Evolutionary conservation across 2,797 vertebrate species (phyloP), one percentile per base, ranked within the genome.

Genomic region (Pseudomugil gertrudae): DNA sequence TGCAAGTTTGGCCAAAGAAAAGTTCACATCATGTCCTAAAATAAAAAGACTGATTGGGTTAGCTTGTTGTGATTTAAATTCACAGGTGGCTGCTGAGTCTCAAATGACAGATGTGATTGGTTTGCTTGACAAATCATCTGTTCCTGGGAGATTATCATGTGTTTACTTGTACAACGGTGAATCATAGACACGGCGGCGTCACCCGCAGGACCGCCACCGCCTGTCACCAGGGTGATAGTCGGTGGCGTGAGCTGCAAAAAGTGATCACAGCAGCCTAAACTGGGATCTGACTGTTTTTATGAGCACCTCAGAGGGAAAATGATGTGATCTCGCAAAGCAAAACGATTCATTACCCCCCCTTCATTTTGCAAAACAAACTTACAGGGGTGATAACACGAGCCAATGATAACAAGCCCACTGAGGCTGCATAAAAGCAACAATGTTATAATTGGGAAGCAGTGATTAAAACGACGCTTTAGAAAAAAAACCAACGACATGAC

Each of bases 191-290:
- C 51, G 7, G 63, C 6, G 32, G 69, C 8, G 21, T 67, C 66
- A 65, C 79, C 84, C 72, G 10, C 3, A 66, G 70, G 88, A 83
- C 53, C 9, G 35, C 54, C 47, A 0, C 69, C 7, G 75, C 62
- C 78, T 68, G 74, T 84, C 76, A 77, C 60, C 68, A 29, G 62
- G 72, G 66, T 38, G 74, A 86, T 65, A 81, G 74, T 82, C 60
- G 51, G 11, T n/a, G 63, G 67, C 58, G 65, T 40, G 60, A 70
- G 72, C 69, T 27, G 66, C 56, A 48, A 58, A 72, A 51, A 62
- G 73, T 74, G 84, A 90, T 89, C 81, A 84, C 78, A 82, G 65
- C 59, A 52, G 45, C 81, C 79, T 71, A 89, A 88, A 90, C 82
- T 76, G 78, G 76, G 80, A 65, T 71, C 65, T 19, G 65, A 69